These are phyloP conservation scores for Trochalopteron elliotii DNA, from an alignment of 2,113 vertebrate species.

Conservation along the genomic window DNA sequence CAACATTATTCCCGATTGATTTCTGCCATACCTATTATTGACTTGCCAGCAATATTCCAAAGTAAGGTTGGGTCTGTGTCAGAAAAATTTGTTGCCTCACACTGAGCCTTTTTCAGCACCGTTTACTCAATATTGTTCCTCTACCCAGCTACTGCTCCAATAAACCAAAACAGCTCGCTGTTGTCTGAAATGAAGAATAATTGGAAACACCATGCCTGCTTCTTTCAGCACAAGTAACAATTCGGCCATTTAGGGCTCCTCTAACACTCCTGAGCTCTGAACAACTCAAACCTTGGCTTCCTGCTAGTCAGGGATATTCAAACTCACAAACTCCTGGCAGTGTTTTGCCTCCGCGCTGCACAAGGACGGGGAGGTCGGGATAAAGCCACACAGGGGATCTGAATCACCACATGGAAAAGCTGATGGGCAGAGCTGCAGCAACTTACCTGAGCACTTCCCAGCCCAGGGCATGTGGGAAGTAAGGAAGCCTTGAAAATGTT, in stretches of 20 bases:
- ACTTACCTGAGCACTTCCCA: not conserved
- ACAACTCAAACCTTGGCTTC: not conserved
- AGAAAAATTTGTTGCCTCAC: slow-evolving; percentile 67
- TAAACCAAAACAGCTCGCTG: slow-evolving; percentile 66
- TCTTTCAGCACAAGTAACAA: slow-evolving; percentile 65
- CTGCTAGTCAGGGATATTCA: not conserved
- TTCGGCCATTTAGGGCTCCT: slow-evolving; percentile 66
- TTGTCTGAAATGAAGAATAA: slow-evolving; percentile 70
- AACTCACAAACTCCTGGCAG: slow-evolving; percentile 28
- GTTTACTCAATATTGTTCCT: slow-evolving; percentile 52
- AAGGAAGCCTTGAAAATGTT: not conserved
- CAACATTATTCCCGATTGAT: slow-evolving; percentile 63
- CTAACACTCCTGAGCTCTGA: slow-evolving; percentile 20
- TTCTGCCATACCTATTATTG: slow-evolving; percentile 45
- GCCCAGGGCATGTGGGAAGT: not conserved
- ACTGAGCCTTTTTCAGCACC: slow-evolving; percentile 41
- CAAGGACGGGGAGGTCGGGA: rapidly evolving
- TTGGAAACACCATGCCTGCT: slow-evolving; percentile 65
- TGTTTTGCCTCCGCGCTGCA: rapidly evolving
- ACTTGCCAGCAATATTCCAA: slow-evolving; percentile 67
- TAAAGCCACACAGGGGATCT: not conserved
- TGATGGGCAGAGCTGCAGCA: not conserved
- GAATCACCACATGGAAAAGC: not conserved
- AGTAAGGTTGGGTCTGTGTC: slow-evolving; percentile 70
- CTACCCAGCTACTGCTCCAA: slow-evolving; percentile 44